Evolutionary conservation across 2,113 vertebrate species (phyloP).

Genomic region (Anoplopoma fimbria): DNA sequence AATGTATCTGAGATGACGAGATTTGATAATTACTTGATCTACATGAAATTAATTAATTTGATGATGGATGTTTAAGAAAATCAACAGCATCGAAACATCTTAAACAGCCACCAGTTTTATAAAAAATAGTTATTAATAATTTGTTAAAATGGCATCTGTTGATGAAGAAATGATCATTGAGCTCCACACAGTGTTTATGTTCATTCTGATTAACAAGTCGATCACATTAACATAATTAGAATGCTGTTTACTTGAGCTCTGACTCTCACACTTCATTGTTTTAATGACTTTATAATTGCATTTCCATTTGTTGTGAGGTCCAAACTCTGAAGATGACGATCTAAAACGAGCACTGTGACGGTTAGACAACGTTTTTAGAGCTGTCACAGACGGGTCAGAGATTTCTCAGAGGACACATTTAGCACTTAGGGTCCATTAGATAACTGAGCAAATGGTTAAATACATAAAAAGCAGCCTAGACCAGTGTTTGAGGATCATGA

Average conservation of each 20-base stretch:
- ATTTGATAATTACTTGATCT: no score
- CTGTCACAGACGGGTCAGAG: no score
- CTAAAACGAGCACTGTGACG: neutral
- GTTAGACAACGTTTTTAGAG: neutral
- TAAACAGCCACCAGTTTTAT: no score
- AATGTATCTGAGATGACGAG: no score
- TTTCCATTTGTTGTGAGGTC: neutral
- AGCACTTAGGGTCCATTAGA: conserved; percentile 11
- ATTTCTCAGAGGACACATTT: neutral
- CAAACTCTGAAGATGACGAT: neutral
- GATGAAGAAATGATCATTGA: no score
- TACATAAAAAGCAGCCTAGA: no score
- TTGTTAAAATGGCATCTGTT: no score
- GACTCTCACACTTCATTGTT: neutral
- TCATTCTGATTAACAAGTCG: neutral
- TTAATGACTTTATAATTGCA: conserved; percentile 46
- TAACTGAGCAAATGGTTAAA: neutral
- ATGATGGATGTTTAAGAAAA: no score
- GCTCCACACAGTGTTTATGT: neutral
- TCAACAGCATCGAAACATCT: no score
- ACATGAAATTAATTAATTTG: no score
- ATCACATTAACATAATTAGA: conserved; percentile 28
- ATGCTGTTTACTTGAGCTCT: conserved; percentile 25
- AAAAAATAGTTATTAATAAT: no score
- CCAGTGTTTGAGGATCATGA: no score